Base-by-base conservation (phyloP, 1,140 invertebrate genomes). In the Atta texana region DNA sequence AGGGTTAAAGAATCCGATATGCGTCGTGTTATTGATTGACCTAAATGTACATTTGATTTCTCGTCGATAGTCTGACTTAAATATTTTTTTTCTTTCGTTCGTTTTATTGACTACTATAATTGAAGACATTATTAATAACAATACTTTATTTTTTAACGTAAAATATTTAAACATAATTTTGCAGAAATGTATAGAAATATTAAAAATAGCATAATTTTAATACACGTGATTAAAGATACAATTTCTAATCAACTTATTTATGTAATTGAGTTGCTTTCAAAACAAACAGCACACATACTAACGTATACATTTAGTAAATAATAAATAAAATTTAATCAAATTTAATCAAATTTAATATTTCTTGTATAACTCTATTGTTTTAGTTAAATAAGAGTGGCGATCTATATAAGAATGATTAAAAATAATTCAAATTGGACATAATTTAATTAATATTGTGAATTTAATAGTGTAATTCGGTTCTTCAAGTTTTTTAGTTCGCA, bases 11-110 rank as follows among this genome's bases (percentile, higher is more conserved):
- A 75, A 59, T 75, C 7, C 31, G n/a, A 75, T 39, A 59, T 59
- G 53, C 53, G 72, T 59, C 53, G 31, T 3, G n/a, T 74, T 74
- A 57, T 75, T 59, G 53, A 75, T 75, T 59, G 72, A 75, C 28
- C 53, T 59, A 75, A 75, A 75, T 75, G 28, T 75, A 57, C 12
- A 34, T 75, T 21, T 75, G 18, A 75, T 53, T 75, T 55, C 51
- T 75, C 14, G 8, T 28, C 5, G 64, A 21, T 74, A 34, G 3
- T 74, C 28, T 39, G 31, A 16, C 12, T 59, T 21, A 59, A 75
- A 57, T 57, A 10, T 31, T 3, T 5, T 16, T 53, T 53, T 53
- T 72, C 24, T 31, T 28, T 24, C n/a, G 4, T 53, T 72, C 44
- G n/a, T 64, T 34, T n/a, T 10, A 3, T 18, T n/a, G 16, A 1